These are phyloP conservation scores for Drosophila stalkeri DNA, from an alignment of 2,888 invertebrate species.

Conservation along the genomic window DNA sequence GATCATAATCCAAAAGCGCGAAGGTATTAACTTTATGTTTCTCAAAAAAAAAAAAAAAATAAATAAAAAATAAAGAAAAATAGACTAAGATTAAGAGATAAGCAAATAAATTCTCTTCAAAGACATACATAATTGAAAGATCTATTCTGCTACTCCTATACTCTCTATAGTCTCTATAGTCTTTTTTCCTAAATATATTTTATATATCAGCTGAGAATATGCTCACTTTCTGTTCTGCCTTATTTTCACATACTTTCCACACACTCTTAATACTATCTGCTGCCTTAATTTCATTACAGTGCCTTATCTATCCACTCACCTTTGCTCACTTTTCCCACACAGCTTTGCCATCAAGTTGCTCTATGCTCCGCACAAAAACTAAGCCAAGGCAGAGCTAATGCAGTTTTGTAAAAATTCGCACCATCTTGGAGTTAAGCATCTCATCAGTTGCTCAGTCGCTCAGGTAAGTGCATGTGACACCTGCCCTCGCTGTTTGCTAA, in stretches of 20 bases:
- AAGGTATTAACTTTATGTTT: too few relatives aligned
- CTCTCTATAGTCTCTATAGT: too few relatives aligned
- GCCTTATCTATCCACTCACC: neutral
- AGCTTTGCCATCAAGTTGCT: constrained; percentile 12
- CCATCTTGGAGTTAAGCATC: constrained; percentile 54
- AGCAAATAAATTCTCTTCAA: too few relatives aligned
- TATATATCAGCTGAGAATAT: neutral
- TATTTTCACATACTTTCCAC: neutral
- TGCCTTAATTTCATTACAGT: neutral
- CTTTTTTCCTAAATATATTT: neutral
- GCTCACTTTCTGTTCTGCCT: neutral
- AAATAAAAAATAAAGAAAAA: too few relatives aligned
- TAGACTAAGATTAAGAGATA: too few relatives aligned
- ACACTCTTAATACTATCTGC: neutral
- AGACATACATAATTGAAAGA: too few relatives aligned
- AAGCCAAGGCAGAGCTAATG: constrained; percentile 20
- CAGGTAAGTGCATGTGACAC: constrained; percentile 16
- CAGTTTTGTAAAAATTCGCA: constrained; percentile 30
- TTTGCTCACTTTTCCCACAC: constrained; percentile 33
- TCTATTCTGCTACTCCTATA: too few relatives aligned
- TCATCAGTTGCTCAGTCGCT: constrained; percentile 30
- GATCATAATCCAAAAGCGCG: too few relatives aligned
- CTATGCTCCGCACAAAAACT: neutral
- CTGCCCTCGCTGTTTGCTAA: constrained; percentile 56
- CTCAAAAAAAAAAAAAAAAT: too few relatives aligned